Conservation (phyloP, 2,113 vertebrate genomes). For the Gulo gulo region DNA sequence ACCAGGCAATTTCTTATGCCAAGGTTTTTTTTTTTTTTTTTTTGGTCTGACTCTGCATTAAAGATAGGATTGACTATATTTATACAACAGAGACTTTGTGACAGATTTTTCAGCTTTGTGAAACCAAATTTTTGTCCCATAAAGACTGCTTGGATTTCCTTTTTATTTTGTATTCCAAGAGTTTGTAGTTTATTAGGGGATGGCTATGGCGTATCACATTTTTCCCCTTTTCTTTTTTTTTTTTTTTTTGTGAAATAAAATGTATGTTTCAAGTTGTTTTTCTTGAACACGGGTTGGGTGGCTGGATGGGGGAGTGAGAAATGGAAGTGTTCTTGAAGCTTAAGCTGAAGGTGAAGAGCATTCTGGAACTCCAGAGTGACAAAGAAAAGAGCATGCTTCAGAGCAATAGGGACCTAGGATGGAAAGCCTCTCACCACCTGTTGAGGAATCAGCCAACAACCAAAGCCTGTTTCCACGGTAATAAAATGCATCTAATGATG, state of each 20-base stretch:
- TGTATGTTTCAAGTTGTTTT: constrained; percentile 51
- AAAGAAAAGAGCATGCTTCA: neutral
- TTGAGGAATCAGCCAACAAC: neutral
- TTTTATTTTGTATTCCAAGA: constrained; percentile 57
- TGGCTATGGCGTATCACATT: constrained; percentile 22
- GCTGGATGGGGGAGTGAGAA: neutral
- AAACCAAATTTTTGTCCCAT: constrained; percentile 59
- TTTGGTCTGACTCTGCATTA: constrained; percentile 43
- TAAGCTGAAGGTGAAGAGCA: neutral
- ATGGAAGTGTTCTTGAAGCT: neutral
- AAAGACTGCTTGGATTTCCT: constrained; percentile 15
- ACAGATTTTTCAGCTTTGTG: constrained; percentile 69
- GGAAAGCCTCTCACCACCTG: neutral
- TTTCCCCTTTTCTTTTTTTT: neutral
- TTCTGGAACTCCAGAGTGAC: neutral
- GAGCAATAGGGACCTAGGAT: neutral
- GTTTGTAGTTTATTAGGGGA: constrained; percentile 57
- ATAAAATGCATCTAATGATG: neutral
- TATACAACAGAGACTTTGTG: constrained; percentile 72
- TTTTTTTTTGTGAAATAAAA: constrained; percentile 56
- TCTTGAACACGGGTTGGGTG: neutral
- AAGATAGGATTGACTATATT: constrained; percentile 76
- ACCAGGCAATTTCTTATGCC: constrained; percentile 47
- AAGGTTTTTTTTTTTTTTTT: constrained; percentile 45
- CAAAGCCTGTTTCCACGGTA: neutral